phyloP scores from a whole-genome alignment of 2,113 vertebrate species.

The Chaetura pelagica region DNA sequence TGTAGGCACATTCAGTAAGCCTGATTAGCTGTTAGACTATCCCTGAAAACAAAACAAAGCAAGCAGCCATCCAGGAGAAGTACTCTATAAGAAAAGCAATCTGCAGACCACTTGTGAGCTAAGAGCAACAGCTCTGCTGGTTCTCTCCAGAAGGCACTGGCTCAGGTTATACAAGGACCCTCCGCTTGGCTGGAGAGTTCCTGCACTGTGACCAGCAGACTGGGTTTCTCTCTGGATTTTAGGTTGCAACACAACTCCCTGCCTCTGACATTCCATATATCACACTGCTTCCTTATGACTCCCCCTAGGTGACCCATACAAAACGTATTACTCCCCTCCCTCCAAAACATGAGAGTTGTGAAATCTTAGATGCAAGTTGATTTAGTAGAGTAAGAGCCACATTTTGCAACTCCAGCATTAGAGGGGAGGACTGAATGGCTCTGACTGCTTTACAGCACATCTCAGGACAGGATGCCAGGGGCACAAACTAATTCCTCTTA shows the following conservation, averaged over 20 bases:
- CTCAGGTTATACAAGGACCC: not conserved
- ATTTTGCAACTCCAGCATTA: not conserved
- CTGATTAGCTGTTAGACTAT: not conserved
- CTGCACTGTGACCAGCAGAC: not conserved
- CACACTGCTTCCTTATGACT: not conserved
- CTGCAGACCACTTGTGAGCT: not conserved
- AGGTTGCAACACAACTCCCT: not conserved
- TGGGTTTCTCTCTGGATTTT: constrained; percentile 3
- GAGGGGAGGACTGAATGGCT: not conserved
- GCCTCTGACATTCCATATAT: constrained; percentile 6
- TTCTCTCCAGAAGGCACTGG: not conserved
- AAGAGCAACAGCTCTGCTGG: not conserved
- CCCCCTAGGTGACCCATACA: not conserved
- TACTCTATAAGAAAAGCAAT: not conserved
- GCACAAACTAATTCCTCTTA: constrained; percentile 44
- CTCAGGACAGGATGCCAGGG: not conserved
- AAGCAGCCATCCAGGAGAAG: not conserved
- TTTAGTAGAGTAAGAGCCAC: not conserved
- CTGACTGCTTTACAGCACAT: not conserved
- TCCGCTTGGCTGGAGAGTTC: not conserved
- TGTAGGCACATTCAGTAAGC: not conserved
- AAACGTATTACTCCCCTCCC: not conserved
- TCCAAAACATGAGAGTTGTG: not conserved
- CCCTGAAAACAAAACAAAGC: not conserved
- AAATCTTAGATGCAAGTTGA: not conserved